phyloP scores from a whole-genome alignment of 2,113 vertebrate species.

The Dasyprocta punctata region DNA sequence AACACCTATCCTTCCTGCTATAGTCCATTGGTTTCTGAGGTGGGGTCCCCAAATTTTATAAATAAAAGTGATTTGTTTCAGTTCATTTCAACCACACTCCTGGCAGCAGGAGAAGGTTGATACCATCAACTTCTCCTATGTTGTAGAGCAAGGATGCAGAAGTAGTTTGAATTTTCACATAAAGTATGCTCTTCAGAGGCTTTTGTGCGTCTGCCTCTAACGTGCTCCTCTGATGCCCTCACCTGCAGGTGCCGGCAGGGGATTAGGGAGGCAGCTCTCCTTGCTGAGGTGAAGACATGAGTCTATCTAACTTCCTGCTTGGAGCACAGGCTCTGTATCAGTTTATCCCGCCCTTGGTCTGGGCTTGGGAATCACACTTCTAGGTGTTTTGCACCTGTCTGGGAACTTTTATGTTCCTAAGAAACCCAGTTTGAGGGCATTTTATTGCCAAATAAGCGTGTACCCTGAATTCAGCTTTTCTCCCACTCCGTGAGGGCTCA shows the following conservation, averaged over 20 bases:
- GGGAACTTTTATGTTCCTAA: not conserved
- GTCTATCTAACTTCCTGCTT: fast-evolving
- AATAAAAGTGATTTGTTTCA: not conserved
- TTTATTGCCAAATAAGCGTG: not conserved
- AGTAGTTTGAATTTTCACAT: not conserved
- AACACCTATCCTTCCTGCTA: not conserved
- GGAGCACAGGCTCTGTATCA: not conserved
- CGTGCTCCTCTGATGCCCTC: not conserved
- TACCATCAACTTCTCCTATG: not conserved
- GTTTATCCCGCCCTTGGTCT: not conserved
- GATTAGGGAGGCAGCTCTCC: not conserved
- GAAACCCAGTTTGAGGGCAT: not conserved
- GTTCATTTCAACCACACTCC: not conserved
- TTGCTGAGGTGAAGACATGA: not conserved
- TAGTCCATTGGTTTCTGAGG: not conserved
- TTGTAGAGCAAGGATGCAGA: not conserved
- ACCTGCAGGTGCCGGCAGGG: fast-evolving
- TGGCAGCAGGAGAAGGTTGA: not conserved
- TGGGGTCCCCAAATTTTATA: not conserved
- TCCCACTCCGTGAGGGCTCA: not conserved
- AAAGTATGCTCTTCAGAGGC: not conserved
- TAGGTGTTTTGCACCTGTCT: not conserved
- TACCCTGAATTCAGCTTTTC: not conserved
- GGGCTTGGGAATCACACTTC: not conserved
- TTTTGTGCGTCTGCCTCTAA: not conserved